A percentile compares a stretch with the other conserved stretches of the same genome.
These are phyloP conservation scores for Apeira syringaria DNA, from an alignment of 2,888 invertebrate species.

Conservation along the genomic window DNA sequence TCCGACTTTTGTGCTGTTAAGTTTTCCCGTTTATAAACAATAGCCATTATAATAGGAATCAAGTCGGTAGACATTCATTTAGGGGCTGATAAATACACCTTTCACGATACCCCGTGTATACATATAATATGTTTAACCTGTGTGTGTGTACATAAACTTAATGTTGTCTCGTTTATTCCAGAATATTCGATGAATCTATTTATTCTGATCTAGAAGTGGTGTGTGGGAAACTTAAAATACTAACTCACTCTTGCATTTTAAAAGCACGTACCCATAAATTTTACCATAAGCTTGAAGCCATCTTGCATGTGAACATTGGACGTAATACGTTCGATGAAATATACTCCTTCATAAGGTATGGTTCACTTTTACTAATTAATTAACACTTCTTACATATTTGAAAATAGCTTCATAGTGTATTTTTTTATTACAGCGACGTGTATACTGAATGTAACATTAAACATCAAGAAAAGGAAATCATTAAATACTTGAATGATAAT, in stretches of 20 bases:
- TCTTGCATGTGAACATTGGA: constrained; percentile 78
- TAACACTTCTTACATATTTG: too few species aligned
- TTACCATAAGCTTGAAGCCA: constrained; percentile 79
- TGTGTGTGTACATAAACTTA: constrained; percentile 1
- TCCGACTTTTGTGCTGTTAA: too few species aligned
- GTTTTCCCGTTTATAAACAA: too few species aligned
- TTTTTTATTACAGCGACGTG: constrained; percentile 62
- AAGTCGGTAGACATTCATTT: too few species aligned
- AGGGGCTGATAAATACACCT: too few species aligned
- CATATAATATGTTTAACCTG: neutral
- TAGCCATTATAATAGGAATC: too few species aligned
- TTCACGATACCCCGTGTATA: too few species aligned
- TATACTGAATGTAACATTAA: constrained; percentile 77
- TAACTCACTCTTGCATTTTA: constrained; percentile 84
- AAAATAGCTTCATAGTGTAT: too few species aligned
- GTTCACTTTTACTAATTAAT: constrained; percentile 2
- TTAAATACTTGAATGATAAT: constrained; percentile 63
- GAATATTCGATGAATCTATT: constrained; percentile 85
- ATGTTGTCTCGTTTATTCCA: constrained; percentile 56
- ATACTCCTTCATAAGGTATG: constrained; percentile 79
- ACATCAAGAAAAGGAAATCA: constrained; percentile 75
- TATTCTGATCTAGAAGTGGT: constrained; percentile 85
- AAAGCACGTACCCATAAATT: constrained; percentile 83
- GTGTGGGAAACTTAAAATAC: constrained; percentile 82
- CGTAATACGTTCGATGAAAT: constrained; percentile 78